Conservation (phyloP, 2,113 vertebrate species). For the Dinomys branickii region DNA sequence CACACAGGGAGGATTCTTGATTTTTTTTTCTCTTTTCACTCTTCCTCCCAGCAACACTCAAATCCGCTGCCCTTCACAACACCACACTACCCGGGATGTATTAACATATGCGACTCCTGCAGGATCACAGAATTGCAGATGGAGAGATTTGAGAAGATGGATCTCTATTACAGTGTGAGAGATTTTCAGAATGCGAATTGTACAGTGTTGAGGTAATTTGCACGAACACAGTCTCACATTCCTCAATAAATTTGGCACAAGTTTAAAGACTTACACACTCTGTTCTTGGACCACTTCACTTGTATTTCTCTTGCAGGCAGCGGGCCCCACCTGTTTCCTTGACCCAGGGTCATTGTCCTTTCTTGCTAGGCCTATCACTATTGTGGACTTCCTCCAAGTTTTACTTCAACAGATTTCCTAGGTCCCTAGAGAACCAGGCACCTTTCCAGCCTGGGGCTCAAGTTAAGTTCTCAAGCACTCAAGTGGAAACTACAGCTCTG, state of each 20-base stretch:
- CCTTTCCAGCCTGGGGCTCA: neutral
- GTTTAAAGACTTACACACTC: constrained; percentile 61
- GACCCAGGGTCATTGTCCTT: constrained; percentile 42
- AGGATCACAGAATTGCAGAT: neutral
- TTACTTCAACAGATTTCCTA: neutral
- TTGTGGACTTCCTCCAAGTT: neutral
- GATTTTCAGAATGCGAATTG: constrained; percentile 45
- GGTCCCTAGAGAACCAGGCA: neutral
- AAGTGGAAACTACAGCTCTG: neutral
- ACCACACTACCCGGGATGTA: neutral
- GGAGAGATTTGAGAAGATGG: neutral
- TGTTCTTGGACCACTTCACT: constrained; percentile 55
- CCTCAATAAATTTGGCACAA: constrained; percentile 60
- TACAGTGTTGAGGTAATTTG: constrained; percentile 64
- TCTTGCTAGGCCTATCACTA: neutral
- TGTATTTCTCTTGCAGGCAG: constrained; percentile 41
- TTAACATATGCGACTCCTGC: neutral
- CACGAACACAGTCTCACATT: constrained; percentile 61
- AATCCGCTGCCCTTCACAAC: neutral
- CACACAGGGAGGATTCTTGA: neutral
- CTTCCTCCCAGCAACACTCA: neutral
- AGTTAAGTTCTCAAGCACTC: neutral
- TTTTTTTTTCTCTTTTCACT: neutral
- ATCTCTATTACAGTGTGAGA: constrained; percentile 16
- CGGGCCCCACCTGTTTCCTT: constrained; percentile 51